Base-by-base conservation (phyloP, 2,888 invertebrate genomes). In the Aplocera efformata region DNA sequence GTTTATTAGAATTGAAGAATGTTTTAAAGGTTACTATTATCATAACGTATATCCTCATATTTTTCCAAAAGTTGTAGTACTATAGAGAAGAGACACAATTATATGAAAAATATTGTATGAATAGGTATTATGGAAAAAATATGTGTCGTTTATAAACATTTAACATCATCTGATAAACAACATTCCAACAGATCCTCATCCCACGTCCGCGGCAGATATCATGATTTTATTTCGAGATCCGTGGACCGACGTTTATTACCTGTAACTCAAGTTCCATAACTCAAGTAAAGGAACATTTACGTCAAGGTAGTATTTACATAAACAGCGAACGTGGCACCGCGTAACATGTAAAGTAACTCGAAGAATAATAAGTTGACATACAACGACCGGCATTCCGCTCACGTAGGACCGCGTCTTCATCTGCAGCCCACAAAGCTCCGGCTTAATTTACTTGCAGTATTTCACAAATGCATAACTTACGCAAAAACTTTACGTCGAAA, bases 381-480 rank as follows among this genome's bases (percentile, higher is more conserved):
- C 60, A 52, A 60, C 48, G 50, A 42, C 46, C 53, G 42, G 51
- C 40, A 70, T 63, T 67, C 68, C 21, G 48, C 21, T 59, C 76
- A 76, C 76, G 72, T 69, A 64, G 43, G 36, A 32, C 42, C 50
- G 60, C 53, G 60, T 60, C 69, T 70, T 66, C 69, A 70, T 68
- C 61, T 67, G 56, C 60, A 56, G 58, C 58, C 51, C 49, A 52
- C 53, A 55, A 55, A 43, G 42, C 53, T 50, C 53, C 53, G 51
- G 49, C 56, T 38, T 56, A 53, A 60, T 61, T 59, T 59, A 58
- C 53, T 51, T 42, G 50, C 40, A 36, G 48, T 52, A 51, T 45
- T 48, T 42, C 44, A 52, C 44, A 59, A 47, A 52, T 47, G 32
- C 42, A 40, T 42, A 56, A 51, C 30, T 34, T 35, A 55, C 48